A percentile compares a stretch with the other conserved stretches of the same genome.
These are phyloP conservation scores for Poicephalus gulielmi DNA, from an alignment of 2,113 vertebrate species.

Conservation along the genomic window DNA sequence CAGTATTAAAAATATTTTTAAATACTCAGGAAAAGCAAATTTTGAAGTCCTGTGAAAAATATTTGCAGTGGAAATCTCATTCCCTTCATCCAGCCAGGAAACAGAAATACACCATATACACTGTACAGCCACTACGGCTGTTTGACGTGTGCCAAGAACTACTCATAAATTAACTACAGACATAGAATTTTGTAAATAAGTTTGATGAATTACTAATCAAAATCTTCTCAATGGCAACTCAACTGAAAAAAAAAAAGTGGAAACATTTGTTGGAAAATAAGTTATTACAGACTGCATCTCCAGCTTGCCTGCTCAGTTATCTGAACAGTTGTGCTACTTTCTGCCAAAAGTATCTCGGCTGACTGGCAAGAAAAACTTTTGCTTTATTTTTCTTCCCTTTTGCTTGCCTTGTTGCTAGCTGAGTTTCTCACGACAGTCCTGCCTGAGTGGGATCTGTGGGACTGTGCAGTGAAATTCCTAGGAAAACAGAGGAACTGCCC, in stretches of 20 bases:
- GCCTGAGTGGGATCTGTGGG: background rate
- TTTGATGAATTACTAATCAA: conserved; percentile 42
- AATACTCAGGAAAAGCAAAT: conserved; percentile 51
- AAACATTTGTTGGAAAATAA: conserved; percentile 17
- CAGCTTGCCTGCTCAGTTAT: background rate
- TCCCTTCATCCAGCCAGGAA: conserved; percentile 47
- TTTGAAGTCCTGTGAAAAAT: conserved; percentile 44
- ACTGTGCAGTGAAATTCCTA: background rate
- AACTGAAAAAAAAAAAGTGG: background rate
- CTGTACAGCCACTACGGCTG: conserved; percentile 11
- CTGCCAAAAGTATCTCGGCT: background rate
- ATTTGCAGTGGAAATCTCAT: conserved; percentile 60
- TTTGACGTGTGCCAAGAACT: conserved; percentile 41
- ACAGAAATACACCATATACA: conserved; percentile 30
- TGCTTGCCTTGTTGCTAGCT: background rate
- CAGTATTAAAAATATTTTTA: conserved; percentile 59
- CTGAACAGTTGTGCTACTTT: background rate
- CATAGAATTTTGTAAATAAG: conserved; percentile 30
- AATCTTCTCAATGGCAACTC: background rate
- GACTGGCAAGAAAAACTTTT: background rate
- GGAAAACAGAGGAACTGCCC: background rate
- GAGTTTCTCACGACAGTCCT: background rate
- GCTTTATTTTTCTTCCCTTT: conserved; percentile 2
- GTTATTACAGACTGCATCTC: background rate
- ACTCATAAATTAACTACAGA: conserved; percentile 52